Base-by-base conservation (phyloP, 1,140 invertebrate genomes). In the Maconellicoccus hirsutus region DNA sequence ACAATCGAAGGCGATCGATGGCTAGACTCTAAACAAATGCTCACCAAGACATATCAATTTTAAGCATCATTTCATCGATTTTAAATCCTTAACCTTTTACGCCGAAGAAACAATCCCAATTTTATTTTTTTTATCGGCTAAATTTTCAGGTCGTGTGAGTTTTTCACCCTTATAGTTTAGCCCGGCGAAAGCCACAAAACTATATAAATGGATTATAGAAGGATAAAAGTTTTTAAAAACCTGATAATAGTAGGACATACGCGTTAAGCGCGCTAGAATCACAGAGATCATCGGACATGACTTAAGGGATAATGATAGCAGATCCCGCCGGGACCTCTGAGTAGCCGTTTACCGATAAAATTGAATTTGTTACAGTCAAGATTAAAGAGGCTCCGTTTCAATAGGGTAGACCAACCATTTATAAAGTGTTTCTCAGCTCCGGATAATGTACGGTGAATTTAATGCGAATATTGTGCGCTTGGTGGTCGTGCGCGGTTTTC, bases 301-400 rank as follows among this genome's bases (percentile, higher is more conserved):
- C 61, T 25, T 26, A 66, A 22, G 61, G 61, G 19, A 66, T 66
- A 66, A 66, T 12, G 61, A 66, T 66, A 66, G 22, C 61, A 66
- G 22, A 66, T 66, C 61, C 61, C 61, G 61, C 25, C 61, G 61
- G 61, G 61, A 66, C 61, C 61, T 66, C 61, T 66, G 61, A 23
- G 61, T 66, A 66, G 61, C 61, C 61, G 25, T 66, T 66, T 23
- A 66, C 61, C 61, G 61, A 66, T 66, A 66, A 66, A 66, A 66
- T 66, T 66, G 61, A 66, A 66, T 66, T 66, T 66, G 61, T 66
- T 66, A 66, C 61, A 66, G 61, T 66, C 61, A 26, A 25, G 61
- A 66, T 66, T 66, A 25, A 26, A 26, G 25, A 66, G 61, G 25
- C 25, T 66, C 22, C 25, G 10, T 66, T 66, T 23, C 61, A 66